These are phyloP conservation scores for Eulacestoma nigropectus DNA, from an alignment of 2,113 vertebrate species.

Conservation along the genomic window DNA sequence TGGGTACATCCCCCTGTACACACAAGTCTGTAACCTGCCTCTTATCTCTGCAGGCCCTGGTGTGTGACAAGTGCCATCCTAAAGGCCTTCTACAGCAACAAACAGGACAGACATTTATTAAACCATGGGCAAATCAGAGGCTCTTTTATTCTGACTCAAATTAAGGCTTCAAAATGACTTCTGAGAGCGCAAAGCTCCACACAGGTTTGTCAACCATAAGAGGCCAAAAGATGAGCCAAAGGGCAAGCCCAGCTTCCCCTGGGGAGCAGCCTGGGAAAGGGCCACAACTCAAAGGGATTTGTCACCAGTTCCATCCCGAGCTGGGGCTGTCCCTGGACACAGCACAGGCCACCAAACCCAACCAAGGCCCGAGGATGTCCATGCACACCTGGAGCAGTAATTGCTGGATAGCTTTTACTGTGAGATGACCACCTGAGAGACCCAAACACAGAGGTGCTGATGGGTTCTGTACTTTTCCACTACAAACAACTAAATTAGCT, in stretches of 20 bases:
- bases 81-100: neutral
- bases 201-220: rapidly evolving
- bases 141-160: neutral
- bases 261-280: neutral
- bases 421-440: too few species aligned
- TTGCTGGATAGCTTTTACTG: neutral
- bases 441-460: neutral
- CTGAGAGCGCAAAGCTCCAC: neutral
- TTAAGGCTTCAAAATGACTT: neutral
- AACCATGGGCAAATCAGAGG: neutral
- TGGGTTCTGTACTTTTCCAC: neutral
- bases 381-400: neutral
- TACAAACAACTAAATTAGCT: neutral
- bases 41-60: neutral
- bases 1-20: neutral
- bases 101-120: neutral
- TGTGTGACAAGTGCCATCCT: neutral
- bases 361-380: too few species aligned
- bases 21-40: rapidly evolving
- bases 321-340: neutral
- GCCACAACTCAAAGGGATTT: rapidly evolving
- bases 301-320: rapidly evolving
- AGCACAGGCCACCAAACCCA: neutral
- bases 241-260: neutral
- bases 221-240: rapidly evolving